Percentiles rank a stretch among this genome's conserved stretches.
These are phyloP conservation scores for Clarias batrachus DNA, from an alignment of 2,113 vertebrate species.

Conservation along the genomic window DNA sequence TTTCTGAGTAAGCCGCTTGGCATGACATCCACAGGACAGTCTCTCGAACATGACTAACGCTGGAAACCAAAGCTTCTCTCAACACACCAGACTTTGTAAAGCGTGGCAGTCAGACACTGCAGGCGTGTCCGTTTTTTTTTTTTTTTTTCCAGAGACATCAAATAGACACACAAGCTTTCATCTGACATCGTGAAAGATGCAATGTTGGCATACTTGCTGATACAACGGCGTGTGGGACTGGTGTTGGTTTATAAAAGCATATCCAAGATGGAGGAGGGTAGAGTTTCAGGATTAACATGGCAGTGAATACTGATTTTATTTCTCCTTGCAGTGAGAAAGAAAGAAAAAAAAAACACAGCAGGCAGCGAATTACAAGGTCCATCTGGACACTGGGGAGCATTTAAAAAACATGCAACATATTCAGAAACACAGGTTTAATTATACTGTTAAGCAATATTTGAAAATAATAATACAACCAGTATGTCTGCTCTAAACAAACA, in stretches of 20 bases:
- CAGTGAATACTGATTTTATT: conserved; percentile 27
- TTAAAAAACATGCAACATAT: neutral
- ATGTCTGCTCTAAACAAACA: neutral
- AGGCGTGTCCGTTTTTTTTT: conserved; percentile 49
- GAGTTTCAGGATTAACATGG: conserved; percentile 18
- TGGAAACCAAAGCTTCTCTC: conserved; percentile 53
- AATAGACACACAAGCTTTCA: conserved; percentile 56
- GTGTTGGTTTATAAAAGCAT: neutral
- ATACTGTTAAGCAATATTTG: neutral
- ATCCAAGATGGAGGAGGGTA: conserved; percentile 15
- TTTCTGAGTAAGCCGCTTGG: conserved; percentile 48
- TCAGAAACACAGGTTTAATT: neutral
- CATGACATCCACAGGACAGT: conserved; percentile 48
- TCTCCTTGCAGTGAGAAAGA: neutral
- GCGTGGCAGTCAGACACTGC: conserved; percentile 61
- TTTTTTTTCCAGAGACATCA: conserved; percentile 54
- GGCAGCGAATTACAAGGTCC: conserved; percentile 22
- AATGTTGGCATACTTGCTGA: conserved; percentile 51
- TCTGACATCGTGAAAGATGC: conserved; percentile 58
- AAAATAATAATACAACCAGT: too few species aligned
- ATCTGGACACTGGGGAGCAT: conserved; percentile 8
- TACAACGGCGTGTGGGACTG: neutral
- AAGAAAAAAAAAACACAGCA: neutral
- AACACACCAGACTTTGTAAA: conserved; percentile 63
- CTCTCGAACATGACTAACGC: conserved; percentile 57